Evolutionary conservation across 2,888 invertebrate species (phyloP).

Genomic region (Monopis laevigella): DNA sequence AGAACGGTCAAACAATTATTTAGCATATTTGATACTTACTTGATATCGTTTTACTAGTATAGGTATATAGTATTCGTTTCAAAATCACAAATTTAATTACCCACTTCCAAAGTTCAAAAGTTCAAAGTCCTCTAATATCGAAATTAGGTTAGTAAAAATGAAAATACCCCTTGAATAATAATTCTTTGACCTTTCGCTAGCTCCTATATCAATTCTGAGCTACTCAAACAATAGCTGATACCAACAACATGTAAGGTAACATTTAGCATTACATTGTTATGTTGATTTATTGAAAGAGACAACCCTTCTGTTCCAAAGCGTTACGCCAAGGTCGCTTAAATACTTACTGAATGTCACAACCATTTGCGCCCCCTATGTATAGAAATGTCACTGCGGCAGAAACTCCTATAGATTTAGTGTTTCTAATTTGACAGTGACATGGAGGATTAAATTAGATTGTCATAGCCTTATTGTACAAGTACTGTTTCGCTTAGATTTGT

Average conservation of each 20-base stretch:
- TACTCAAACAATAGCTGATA: no score
- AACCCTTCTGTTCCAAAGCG: conserved; percentile 42
- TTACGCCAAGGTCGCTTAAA: conserved; percentile 51
- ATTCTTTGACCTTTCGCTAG: no score
- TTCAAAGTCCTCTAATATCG: no score
- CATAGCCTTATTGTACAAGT: conserved; percentile 21
- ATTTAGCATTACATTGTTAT: conserved; percentile 6
- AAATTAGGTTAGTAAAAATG: no score
- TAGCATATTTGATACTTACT: no score
- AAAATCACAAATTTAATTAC: no score
- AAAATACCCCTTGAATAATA: no score
- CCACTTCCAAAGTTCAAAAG: no score
- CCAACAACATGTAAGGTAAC: neutral
- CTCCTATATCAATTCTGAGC: no score
- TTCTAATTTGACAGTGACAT: conserved; percentile 61
- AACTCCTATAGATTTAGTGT: conserved; percentile 56
- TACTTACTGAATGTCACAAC: conserved; percentile 56
- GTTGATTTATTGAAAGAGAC: conserved; percentile 11
- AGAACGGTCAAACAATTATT: no score
- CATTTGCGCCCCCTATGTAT: conserved; percentile 58
- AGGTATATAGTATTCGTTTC: no score
- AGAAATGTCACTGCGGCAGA: conserved; percentile 60
- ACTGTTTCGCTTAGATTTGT: conserved; percentile 1
- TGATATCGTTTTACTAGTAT: no score
- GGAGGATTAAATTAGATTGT: conserved; percentile 59